Evolutionary conservation across 1,140 invertebrate species (phyloP), one percentile per base, ranked within the genome.

Genomic region (Latrodectus geometricus): DNA sequence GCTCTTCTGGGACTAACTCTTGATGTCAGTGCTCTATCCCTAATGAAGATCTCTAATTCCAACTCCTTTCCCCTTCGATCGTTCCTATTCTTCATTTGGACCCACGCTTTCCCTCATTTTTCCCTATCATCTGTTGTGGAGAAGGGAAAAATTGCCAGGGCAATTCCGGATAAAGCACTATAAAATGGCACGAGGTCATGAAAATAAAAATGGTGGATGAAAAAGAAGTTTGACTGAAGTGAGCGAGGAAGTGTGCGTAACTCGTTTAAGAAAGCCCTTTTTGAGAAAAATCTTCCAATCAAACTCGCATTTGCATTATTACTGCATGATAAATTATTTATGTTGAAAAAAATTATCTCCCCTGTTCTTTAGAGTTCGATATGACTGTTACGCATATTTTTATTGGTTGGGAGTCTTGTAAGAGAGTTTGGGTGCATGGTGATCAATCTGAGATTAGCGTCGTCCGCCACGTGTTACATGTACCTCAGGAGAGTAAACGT

Each of bases 1-100:
- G 20, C 17, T 69, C 68, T 69, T 69, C 68, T 69, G 68, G 17
- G 68, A 69, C 68, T 69, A 35, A 11, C 68, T 20, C 68, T 69
- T 69, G 17, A 20, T 69, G 68, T 69, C 68, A n/a, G 68, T 20
- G 11, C 17, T n/a, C 20, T n/a, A 69, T 69, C 20, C 68, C 68
- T 69, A 69, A 69, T 69, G 68, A 69, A 69, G 68, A 69, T 69
- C 68, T 69, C 68, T 69, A 69, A 69, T 69, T 69, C 68, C 68
- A 11, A n/a, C 68, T 69, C 68, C 14, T 65, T 65, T 17, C 54
- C 11, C 11, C 54, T 61, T 61, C 68, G 17, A 69, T 69, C 68
- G 3, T 7, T n/a, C 17, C 14, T 69, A 69, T 69, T 69, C 68
- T 69, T 69, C 68, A n/a, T n/a, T n/a, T n/a, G 17, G 11, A 14